phyloP scores from a whole-genome alignment of 2,797 vertebrate genomes.

The Etheostoma nigrum region DNA sequence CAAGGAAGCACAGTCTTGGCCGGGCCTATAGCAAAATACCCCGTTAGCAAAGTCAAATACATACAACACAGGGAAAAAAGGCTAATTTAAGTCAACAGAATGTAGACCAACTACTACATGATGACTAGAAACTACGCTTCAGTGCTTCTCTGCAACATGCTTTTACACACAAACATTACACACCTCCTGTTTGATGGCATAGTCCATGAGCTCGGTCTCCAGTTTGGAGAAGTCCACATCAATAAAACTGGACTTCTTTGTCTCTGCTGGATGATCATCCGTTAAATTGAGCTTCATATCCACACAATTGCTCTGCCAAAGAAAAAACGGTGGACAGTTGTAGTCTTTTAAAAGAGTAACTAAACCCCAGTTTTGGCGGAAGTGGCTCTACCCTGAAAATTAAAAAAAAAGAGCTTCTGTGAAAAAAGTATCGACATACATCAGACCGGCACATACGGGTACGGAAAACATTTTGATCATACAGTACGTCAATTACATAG shows the following conservation, averaged over 20 bases:
- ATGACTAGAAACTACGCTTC: neutral
- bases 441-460: no score
- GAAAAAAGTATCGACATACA: no score
- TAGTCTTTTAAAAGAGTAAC: neutral
- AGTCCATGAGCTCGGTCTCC: slow-evolving; percentile 69
- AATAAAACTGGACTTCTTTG: slow-evolving; percentile 6
- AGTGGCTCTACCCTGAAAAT: no score
- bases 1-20: slow-evolving; percentile 71
- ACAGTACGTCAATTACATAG: no score
- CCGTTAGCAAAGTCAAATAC: slow-evolving; percentile 22
- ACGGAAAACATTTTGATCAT: no score
- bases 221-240: slow-evolving; percentile 58
- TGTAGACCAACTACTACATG: neutral
- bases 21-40: slow-evolving; percentile 53
- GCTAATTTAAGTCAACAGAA: neutral
- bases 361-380: no score
- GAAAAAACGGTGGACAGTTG: neutral
- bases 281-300: slow-evolving; percentile 56
- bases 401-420: no score
- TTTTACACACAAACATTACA: slow-evolving; percentile 6
- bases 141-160: neutral
- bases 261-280: slow-evolving; percentile 13
- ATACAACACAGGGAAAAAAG: neutral
- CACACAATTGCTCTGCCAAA: slow-evolving; percentile 55
- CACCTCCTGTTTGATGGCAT: slow-evolving; percentile 67